A percentile compares a stretch with the other conserved stretches of the same genome.
Evolutionary conservation across 2,113 vertebrate species (phyloP).

Genomic region (Ceyx cyanopectus): DNA sequence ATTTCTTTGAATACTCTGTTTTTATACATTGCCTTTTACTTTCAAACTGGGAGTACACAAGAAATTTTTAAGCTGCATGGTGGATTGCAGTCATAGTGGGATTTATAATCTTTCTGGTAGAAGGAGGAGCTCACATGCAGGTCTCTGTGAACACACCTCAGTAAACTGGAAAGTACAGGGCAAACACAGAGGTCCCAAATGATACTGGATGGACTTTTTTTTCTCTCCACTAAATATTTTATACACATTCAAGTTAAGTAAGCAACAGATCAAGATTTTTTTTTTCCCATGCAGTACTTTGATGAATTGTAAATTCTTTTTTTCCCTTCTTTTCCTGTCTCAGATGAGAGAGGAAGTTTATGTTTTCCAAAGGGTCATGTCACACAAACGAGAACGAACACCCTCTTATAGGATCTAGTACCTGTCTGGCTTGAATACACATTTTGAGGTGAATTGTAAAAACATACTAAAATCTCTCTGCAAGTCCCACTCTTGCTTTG

Average conservation of each 20-base stretch:
- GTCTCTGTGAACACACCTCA: not conserved
- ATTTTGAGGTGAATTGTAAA: not conserved
- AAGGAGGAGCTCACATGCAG: not conserved
- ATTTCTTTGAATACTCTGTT: not conserved
- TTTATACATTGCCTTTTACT: not conserved
- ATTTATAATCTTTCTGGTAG: not conserved
- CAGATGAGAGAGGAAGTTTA: not conserved
- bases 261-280: not conserved
- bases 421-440: not conserved
- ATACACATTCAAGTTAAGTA: not conserved
- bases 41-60: not conserved
- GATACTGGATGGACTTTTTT: not conserved
- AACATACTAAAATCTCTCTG: not conserved
- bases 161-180: not conserved
- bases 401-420: not conserved
- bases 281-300: accelerated
- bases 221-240: not conserved
- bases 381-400: not conserved
- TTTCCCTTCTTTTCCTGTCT: not conserved
- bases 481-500: not conserved
- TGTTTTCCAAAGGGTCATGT: not conserved
- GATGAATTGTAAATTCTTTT: not conserved
- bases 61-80: not conserved
- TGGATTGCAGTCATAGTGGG: not conserved
- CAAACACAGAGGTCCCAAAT: not conserved